Conservation (phyloP, 1,140 invertebrate genomes). For the Anoplophora glabripennis region DNA sequence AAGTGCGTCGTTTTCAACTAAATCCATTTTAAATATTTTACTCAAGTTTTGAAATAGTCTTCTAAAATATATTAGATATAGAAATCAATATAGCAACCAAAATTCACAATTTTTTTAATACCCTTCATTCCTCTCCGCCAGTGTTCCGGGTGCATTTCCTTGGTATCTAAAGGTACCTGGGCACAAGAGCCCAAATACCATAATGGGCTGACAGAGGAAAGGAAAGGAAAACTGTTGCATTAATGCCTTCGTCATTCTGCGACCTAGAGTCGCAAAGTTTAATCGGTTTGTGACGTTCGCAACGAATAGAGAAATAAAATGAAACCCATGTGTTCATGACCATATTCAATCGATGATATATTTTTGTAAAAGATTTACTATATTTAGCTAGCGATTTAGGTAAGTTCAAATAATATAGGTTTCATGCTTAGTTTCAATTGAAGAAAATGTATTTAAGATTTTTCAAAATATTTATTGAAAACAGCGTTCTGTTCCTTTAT, state of each 20-base stretch:
- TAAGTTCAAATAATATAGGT: too few relatives aligned
- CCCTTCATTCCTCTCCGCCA: too few relatives aligned
- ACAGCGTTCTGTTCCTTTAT: too few relatives aligned
- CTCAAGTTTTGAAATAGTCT: too few relatives aligned
- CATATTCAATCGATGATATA: neutral
- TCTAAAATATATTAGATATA: too few relatives aligned
- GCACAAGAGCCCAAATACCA: conserved; percentile 30
- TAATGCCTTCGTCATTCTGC: conserved; percentile 6
- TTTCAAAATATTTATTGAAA: too few relatives aligned
- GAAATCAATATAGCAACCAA: too few relatives aligned
- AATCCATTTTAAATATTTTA: too few relatives aligned
- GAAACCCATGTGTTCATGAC: neutral
- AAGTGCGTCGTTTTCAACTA: too few relatives aligned
- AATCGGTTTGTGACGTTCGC: neutral
- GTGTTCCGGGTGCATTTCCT: conserved; percentile 21
- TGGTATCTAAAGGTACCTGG: conserved; percentile 27
- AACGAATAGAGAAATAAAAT: neutral
- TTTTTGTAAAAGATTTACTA: neutral
- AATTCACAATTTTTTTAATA: too few relatives aligned
- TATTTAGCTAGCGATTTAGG: neutral
- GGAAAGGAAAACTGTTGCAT: conserved; percentile 24
- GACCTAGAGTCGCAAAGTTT: neutral
- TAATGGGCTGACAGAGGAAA: conserved; percentile 13
- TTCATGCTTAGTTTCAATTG: too few relatives aligned
- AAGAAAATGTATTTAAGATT: too few relatives aligned